Evolutionary conservation across 1,140 invertebrate species (phyloP).

Genomic region (Mya arenaria): DNA sequence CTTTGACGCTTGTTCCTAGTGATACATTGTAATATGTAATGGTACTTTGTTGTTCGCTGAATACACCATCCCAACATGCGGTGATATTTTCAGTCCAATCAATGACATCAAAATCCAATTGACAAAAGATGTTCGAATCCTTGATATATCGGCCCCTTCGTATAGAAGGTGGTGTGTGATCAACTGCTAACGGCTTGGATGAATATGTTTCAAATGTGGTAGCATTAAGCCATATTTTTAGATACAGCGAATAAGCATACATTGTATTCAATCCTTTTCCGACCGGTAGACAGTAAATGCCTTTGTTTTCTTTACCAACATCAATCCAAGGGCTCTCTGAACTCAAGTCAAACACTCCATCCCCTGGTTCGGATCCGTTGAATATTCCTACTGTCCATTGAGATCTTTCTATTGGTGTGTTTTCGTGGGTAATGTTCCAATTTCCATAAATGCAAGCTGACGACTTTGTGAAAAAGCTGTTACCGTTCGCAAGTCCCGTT

Average conservation of each 20-base stretch:
- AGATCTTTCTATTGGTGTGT: slow-evolving; percentile 1
- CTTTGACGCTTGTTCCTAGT: slow-evolving; percentile 50
- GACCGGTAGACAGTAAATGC: not conserved
- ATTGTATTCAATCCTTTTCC: not conserved
- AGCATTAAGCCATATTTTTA: slow-evolving; percentile 3
- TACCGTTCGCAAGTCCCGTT: not conserved
- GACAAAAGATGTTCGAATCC: not conserved
- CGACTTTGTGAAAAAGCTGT: not conserved
- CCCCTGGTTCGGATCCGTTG: not conserved
- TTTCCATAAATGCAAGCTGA: slow-evolving; percentile 19
- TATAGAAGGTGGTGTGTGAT: slow-evolving; percentile 1
- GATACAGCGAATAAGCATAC: not conserved
- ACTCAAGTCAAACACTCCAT: not conserved
- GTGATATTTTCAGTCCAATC: slow-evolving; percentile 17
- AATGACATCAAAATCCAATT: slow-evolving; percentile 11
- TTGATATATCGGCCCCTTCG: not conserved
- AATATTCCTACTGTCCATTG: slow-evolving; percentile 29
- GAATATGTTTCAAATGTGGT: not conserved
- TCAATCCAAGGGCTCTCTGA: slow-evolving; percentile 29
- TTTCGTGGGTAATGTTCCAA: not conserved
- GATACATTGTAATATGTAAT: slow-evolving; percentile 34
- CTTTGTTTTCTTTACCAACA: slow-evolving; percentile 16
- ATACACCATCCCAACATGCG: slow-evolving; percentile 55
- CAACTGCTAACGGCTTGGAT: not conserved
- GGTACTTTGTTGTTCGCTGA: slow-evolving; percentile 43